phyloP scores from a whole-genome alignment of 1,140 invertebrate genomes.

The Ridgeia piscesae region DNA sequence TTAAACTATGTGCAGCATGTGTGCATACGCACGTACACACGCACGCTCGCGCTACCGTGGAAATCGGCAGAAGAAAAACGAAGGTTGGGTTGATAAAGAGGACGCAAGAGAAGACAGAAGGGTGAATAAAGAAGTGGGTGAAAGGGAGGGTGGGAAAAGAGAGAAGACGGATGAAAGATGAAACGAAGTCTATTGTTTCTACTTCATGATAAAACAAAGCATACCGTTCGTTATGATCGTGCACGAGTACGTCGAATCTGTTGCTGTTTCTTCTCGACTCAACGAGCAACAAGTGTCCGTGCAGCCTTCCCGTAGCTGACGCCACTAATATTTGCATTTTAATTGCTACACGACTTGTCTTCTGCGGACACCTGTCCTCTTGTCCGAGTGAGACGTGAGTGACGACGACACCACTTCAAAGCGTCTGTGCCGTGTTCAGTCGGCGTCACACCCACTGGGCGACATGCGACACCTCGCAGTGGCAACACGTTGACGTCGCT shows the following conservation, averaged over 20 bases:
- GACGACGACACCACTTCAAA: not conserved
- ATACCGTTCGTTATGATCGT: not conserved
- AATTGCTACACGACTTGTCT: not conserved
- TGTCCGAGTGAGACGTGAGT: not conserved
- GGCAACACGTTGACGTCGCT: not conserved
- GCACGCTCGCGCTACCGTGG: not conserved
- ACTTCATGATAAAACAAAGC: not conserved
- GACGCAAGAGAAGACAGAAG: not conserved
- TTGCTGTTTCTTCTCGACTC: not conserved
- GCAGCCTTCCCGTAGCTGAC: not conserved
- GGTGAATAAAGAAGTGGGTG: not conserved
- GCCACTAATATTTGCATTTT: not conserved
- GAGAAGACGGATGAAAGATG: not conserved
- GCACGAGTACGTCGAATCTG: not conserved
- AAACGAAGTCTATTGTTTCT: not conserved
- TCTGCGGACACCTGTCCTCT: not conserved
- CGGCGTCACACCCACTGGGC: not conserved
- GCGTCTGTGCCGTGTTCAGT: not conserved
- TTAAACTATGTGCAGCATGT: not conserved
- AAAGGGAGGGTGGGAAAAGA: not conserved
- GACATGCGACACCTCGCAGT: not conserved
- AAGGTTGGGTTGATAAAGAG: not conserved
- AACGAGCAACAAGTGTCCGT: not conserved
- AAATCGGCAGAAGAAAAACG: not conserved
- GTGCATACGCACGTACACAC: not conserved